phyloP scores from a whole-genome alignment of 2,888 invertebrate species.

The Cacoxenus indagator region DNA sequence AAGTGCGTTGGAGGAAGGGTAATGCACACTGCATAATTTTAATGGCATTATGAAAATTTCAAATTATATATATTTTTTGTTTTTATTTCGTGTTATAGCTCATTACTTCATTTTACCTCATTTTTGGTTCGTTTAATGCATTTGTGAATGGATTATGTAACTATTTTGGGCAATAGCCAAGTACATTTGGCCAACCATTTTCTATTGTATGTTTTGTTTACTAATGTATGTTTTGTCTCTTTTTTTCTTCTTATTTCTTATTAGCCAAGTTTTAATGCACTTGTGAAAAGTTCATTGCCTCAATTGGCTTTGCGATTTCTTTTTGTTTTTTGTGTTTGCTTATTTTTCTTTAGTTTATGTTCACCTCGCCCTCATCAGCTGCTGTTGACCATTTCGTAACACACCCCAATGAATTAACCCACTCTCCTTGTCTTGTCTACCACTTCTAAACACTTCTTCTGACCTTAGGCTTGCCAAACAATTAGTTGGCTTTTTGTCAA shows the following conservation, averaged over 20 bases:
- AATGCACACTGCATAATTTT: not conserved
- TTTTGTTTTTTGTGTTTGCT: no score
- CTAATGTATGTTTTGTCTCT: no score
- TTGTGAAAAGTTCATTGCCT: constrained; percentile 7
- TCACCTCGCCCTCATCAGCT: no score
- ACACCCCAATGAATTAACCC: no score
- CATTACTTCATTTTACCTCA: constrained; percentile 31
- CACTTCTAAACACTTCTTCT: not conserved
- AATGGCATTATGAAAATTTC: not conserved
- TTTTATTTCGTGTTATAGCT: constrained; percentile 30
- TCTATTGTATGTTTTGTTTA: no score
- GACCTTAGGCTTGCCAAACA: constrained; percentile 7
- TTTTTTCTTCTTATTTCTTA: not conserved
- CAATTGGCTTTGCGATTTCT: not conserved
- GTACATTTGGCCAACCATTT: constrained; percentile 33
- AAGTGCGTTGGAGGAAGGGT: not conserved
- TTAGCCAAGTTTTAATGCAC: not conserved
- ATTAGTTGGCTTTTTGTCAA: constrained; percentile 7
- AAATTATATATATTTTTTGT: not conserved
- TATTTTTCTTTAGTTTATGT: no score
- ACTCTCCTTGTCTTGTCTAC: no score
- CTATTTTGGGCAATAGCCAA: constrained; percentile 28
- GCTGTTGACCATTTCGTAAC: no score
- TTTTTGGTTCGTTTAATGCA: not conserved
- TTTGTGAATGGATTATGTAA: not conserved